Base-by-base conservation (phyloP, 2,797 vertebrate species). In the Leptoclinus maculatus region DNA sequence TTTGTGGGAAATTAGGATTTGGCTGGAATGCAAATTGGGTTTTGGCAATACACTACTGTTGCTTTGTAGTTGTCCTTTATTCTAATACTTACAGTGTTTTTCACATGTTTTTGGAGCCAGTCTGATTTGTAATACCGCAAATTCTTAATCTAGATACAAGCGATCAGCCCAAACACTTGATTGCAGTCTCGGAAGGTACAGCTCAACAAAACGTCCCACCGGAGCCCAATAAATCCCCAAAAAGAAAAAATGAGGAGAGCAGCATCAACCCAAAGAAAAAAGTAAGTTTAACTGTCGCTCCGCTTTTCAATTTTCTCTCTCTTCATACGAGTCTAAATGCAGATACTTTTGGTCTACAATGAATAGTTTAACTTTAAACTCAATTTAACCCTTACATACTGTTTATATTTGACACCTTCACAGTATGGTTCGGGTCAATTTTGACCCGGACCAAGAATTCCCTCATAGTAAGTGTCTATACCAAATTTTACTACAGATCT, bases 171-270 rank as follows among this genome's bases (percentile, higher is more conserved):
- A 82, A 77, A 2, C 43, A 84, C 14, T 75, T 89, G 72, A 36
- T 76, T 3, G 39, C 84, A 56, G 74, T 74, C 29, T 21, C 43
- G 14, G 87, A 83, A 16, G 9, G 12, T 11, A 77, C 21, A 6
- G 45, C 74, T 14, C 82, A 74, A 0, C 45, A 67, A 23, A 76
- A 7, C 3, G 1, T 0, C 0, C 41, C 19, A 39, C 36, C 0
- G 0, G 80, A 83, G 6, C 16, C 73, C 7, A 63, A 11, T 34
- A 83, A 8, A 68, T 85, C 80, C 0, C 63, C 91, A 6, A 93
- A 95, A 89, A 82, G 83, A 21, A 86, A 47, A 1, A 89, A 69
- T 83, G 91, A 95, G 21, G 89, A 92, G 3, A 17, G 74, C 79
- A 53, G 71, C 78, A 76, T 13, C 0, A 84, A 49, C 39, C 27